A percentile compares a stretch with the other conserved stretches of the same genome.
Evolutionary conservation across 2,797 vertebrate genomes (phyloP).

Genomic region (Halcyon badia): DNA sequence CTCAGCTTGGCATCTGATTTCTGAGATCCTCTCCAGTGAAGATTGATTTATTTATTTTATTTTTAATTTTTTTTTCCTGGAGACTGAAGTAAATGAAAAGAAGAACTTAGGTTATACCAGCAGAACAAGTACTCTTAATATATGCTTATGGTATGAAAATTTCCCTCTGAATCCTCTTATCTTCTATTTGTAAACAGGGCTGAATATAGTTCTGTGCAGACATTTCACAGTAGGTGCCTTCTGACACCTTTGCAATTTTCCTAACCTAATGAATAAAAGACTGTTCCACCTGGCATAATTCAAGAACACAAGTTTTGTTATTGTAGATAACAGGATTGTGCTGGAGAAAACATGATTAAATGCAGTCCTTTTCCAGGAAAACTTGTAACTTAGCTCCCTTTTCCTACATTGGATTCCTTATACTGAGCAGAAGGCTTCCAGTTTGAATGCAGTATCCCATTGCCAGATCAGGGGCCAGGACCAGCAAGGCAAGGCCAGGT

Average conservation of each 20-base stretch:
- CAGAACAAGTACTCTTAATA: conserved; percentile 55
- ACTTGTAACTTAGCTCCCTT: not conserved
- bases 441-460: not conserved
- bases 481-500: not conserved
- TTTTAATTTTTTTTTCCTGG: not conserved
- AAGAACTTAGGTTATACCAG: not conserved
- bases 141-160: conserved; percentile 55
- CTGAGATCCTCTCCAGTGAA: conserved; percentile 49
- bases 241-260: conserved; percentile 59
- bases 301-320: conserved; percentile 25
- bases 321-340: conserved; percentile 16
- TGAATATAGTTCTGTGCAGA: conserved; percentile 29
- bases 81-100: conserved; percentile 13
- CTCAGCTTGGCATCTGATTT: conserved; percentile 55
- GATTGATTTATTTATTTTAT: not conserved
- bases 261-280: conserved; percentile 41
- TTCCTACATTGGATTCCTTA: not conserved
- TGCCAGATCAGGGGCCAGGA: not conserved
- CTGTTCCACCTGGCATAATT: conserved; percentile 44
- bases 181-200: conserved; percentile 57
- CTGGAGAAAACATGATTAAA: conserved; percentile 20
- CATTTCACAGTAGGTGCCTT: conserved; percentile 54
- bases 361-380: not conserved
- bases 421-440: not conserved
- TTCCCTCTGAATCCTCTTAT: conserved; percentile 33